Evolutionary conservation across 2,113 vertebrate genomes (phyloP).

Genomic region (cattle (Bos taurus)): ARS-UCD2.0 NC_037343.1:10926501-10927000

Average conservation of each 20-base stretch:
- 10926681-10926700: not conserved
- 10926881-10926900: not conserved
- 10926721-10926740: not conserved
- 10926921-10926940: not conserved
- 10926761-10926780: not conserved
- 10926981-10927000: not conserved
- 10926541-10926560: not conserved
- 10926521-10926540: not conserved
- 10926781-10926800: not conserved
- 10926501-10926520: too few species aligned
- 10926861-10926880: not conserved
- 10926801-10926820: constrained; percentile 3
- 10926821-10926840: not conserved
- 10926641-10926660: not conserved
- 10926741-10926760: not conserved
- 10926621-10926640: not conserved
- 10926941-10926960: not conserved
- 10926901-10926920: not conserved
- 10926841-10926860: not conserved
- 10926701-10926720: not conserved
- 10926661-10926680: not conserved
- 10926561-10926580: not conserved
- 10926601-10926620: not conserved
- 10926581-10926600: not conserved
- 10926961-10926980: not conserved